Evolutionary conservation across 1,140 invertebrate genomes (phyloP), one percentile per base, ranked within the genome.

Genomic region (Trichonephila clavipes): DNA sequence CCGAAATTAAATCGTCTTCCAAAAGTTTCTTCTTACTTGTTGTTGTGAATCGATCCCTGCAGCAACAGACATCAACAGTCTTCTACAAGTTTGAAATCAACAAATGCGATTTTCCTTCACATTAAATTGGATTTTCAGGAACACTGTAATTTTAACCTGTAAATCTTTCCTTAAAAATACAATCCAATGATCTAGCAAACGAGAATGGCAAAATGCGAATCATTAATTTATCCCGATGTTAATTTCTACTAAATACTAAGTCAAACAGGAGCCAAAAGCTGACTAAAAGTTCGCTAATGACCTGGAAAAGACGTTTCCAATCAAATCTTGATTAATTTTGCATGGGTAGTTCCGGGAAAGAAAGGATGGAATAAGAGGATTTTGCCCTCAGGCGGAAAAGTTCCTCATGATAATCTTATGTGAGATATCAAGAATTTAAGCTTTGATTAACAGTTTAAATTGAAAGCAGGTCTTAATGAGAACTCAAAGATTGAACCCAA

Each of bases 241-340:
- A 77, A 77, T 77, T 77, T 77, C 72, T 34, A 19, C 34, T 34
- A 19, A 34, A 34, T 34, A 34, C 72, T 34, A 40, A 77, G 19
- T 28, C 34, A 40, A 28, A 18, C 6, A 77, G 19, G 34, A 77
- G 72, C 28, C 16, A 77, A 77, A 77, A 34, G 72, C 28, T 40
- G 28, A 77, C 28, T 34, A 18, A 16, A 18, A 24, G 2, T 58
- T 61, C 64, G 18, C 88, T 89, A 89, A 89, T 89, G 88, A 89
- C 19, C 2, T 24, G 8, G 44, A 51, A 89, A 89, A 51, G n/a
- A 24, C n/a, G 40, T 51, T 59, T 64, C 64, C 24, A 58, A 6
- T 89, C 88, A 44, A 16, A 77, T 89, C 21, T 51, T 21, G 88
- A 89, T 89, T 89, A 77, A 72, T 77, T 72, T 89, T n/a, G 18